Evolutionary conservation across 1,140 invertebrate species (phyloP), one percentile per base, ranked within the genome.

Genomic region (Macrotrachela quadricornifera): DNA sequence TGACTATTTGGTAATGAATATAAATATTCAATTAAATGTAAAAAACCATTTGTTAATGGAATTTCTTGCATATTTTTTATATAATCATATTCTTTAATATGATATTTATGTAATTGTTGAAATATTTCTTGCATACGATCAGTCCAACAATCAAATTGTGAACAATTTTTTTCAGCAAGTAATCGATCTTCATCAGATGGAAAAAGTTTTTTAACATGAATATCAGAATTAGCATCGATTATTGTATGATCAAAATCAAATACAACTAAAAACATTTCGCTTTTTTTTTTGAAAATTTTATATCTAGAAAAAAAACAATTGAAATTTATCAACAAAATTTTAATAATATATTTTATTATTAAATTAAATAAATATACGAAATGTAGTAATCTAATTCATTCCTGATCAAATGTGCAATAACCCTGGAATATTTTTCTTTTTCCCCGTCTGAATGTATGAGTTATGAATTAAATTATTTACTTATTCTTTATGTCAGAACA

Each of bases 231-330:
- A 44, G 75, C 77, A 57, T 82, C 73, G n/a, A 81, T 74, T n/a
- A 84, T 73, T 11, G 82, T 83, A 57, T 82, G 76, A 62, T 84
- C 82, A 67, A 84, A 84, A 63, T 84, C 81, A 62, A 83, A 80
- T 16, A 75, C 80, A 36, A 78, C 71, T 37, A 83, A 66, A 30
- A 30, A 30, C 21, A 30, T 30, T 30, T n/a, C n/a, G n/a, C n/a
- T n/a, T n/a, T n/a, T n/a, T n/a, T n/a, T n/a, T n/a, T n/a, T n/a
- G n/a, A n/a, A n/a, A n/a, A n/a, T n/a, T 4, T 30, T 8, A 4
- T 30, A 30, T 30, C 21, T 30, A 30, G 21, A 30, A 30, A 8
- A 30, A 4, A 30, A 30, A 30, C 3, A 30, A 4, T 30, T n/a
- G n/a, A n/a, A n/a, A n/a, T n/a, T n/a, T n/a, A n/a, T n/a, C n/a